Evolutionary conservation across 2,888 invertebrate species (phyloP).

Genomic region (Trypoxylon attenuatum): DNA sequence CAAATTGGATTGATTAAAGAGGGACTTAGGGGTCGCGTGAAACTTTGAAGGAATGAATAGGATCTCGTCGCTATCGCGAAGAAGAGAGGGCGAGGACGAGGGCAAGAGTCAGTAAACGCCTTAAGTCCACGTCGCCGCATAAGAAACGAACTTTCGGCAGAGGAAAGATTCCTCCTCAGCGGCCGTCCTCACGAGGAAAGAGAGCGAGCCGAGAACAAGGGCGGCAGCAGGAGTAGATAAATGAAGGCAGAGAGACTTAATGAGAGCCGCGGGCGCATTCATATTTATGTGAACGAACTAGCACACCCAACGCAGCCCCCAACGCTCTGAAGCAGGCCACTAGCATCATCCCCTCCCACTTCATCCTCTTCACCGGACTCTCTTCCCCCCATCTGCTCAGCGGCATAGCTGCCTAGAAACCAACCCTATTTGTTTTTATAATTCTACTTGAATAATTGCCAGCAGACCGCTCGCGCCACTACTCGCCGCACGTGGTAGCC

Average conservation of each 20-base stretch:
- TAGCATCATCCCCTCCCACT: slow-evolving; percentile 37
- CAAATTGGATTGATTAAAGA: neutral
- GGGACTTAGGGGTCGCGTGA: no score
- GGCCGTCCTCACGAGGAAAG: slow-evolving; percentile 16
- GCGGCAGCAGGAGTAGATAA: slow-evolving; percentile 57
- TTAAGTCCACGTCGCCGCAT: slow-evolving; percentile 20
- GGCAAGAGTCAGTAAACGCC: no score
- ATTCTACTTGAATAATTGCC: slow-evolving; percentile 67
- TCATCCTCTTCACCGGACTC: slow-evolving; percentile 36
- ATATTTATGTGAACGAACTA: slow-evolving; percentile 61
- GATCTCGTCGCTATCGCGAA: no score
- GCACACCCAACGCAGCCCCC: slow-evolving; percentile 50
- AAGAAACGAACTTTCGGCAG: slow-evolving; percentile 40
- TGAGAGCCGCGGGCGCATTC: slow-evolving; percentile 69
- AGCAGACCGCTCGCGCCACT: slow-evolving; percentile 30
- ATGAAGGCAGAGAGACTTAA: slow-evolving; percentile 69
- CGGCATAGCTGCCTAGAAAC: slow-evolving; percentile 39
- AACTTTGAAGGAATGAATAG: no score
- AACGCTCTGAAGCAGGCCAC: slow-evolving; percentile 50
- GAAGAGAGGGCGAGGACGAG: no score
- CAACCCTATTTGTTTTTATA: slow-evolving; percentile 68
- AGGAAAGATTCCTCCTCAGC: slow-evolving; percentile 37
- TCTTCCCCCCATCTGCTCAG: neutral
- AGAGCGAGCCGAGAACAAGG: slow-evolving; percentile 35
- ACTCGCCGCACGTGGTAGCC: slow-evolving; percentile 30